Percentiles rank a stretch among this genome's conserved stretches.
Conservation (phyloP, 2,797 vertebrate genomes). For the Podargus strigoides region DNA sequence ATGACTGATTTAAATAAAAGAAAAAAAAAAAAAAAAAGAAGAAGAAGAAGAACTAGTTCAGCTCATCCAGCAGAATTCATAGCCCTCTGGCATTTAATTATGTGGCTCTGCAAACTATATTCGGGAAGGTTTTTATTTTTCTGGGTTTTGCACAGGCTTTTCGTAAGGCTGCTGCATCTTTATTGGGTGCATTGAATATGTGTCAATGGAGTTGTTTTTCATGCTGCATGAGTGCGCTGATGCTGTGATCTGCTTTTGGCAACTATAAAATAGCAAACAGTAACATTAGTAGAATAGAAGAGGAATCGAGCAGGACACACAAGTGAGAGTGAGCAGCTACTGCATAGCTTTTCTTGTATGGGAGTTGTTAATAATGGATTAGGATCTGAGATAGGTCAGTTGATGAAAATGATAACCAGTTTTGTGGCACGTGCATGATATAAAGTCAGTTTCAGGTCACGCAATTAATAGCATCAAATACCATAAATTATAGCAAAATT, state of each 20-base stretch:
- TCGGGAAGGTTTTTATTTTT: slow-evolving; percentile 51
- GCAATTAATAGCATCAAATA: neutral
- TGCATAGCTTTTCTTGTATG: neutral
- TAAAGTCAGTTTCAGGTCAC: neutral
- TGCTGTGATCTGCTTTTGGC: slow-evolving; percentile 37
- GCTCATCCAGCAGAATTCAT: slow-evolving; percentile 63
- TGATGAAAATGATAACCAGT: neutral
- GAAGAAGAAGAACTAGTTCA: slow-evolving; percentile 52
- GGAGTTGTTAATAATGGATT: neutral
- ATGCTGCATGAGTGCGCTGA: slow-evolving; percentile 12
- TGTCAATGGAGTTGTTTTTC: slow-evolving; percentile 72
- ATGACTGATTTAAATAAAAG: slow-evolving; percentile 60
- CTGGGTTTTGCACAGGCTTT: slow-evolving; percentile 19
- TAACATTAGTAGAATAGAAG: neutral
- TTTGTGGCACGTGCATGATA: neutral
- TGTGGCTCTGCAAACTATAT: slow-evolving; percentile 71
- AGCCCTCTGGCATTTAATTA: slow-evolving; percentile 81
- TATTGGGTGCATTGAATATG: slow-evolving; percentile 76
- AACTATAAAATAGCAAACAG: neutral
- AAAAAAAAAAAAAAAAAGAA: neutral
- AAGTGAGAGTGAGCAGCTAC: neutral
- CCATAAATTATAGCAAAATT: neutral
- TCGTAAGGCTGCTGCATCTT: slow-evolving; percentile 58
- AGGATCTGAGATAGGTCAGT: neutral
- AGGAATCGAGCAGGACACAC: neutral